These are phyloP conservation scores for Megastigmus dorsalis DNA, from an alignment of 2,888 invertebrate species.

Conservation along the genomic window DNA sequence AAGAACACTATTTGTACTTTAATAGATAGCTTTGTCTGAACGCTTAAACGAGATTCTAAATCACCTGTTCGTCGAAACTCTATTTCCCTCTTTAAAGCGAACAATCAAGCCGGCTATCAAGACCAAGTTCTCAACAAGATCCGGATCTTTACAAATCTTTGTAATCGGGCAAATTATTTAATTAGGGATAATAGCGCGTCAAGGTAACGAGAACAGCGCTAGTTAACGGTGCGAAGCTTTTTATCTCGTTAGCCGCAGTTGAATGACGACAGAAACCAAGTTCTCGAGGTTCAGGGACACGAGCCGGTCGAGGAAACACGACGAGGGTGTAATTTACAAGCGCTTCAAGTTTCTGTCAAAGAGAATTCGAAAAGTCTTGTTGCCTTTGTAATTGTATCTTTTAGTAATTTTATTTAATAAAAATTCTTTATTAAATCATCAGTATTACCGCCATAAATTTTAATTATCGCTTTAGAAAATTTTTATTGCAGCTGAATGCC, in stretches of 20 bases:
- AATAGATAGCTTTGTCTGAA: too few relatives aligned
- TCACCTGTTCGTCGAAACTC: too few relatives aligned
- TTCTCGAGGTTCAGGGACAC: background rate
- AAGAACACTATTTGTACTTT: too few relatives aligned
- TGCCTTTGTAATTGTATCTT: too few relatives aligned
- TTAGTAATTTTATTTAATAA: too few relatives aligned
- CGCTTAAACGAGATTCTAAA: too few relatives aligned
- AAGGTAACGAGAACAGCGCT: conserved; percentile 13
- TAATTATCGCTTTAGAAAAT: too few relatives aligned
- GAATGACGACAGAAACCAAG: conserved; percentile 7
- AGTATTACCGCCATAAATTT: too few relatives aligned
- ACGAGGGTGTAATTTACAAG: background rate
- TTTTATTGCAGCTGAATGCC: too few relatives aligned
- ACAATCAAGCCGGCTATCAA: too few relatives aligned
- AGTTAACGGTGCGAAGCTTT: conserved; percentile 10
- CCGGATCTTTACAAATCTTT: conserved; percentile 19
- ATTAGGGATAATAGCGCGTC: conserved; percentile 27
- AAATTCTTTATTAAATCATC: too few relatives aligned
- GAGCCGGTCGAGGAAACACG: background rate
- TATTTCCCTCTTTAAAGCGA: too few relatives aligned
- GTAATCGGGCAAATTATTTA: conserved; percentile 31
- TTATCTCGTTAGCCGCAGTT: conserved; percentile 26
- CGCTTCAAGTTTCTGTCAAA: background rate
- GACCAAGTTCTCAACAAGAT: background rate
- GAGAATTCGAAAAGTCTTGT: background rate